These are phyloP conservation scores for Dynastes tityus DNA, from an alignment of 2,888 invertebrate genomes.

Conservation along the genomic window DNA sequence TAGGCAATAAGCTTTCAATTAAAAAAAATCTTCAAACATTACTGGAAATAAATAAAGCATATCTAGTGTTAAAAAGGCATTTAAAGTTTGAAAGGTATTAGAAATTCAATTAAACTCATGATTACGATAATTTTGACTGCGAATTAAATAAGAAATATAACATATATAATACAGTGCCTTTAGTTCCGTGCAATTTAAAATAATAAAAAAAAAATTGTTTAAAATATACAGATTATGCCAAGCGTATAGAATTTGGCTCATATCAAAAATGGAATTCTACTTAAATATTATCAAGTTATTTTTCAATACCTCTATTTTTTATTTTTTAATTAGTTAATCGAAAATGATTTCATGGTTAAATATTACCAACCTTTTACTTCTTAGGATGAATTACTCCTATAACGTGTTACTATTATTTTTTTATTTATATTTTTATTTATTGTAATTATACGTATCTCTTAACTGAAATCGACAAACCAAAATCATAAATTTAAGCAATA, in stretches of 20 bases:
- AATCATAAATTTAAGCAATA: slow-evolving; percentile 14
- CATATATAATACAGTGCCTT: slow-evolving; percentile 22
- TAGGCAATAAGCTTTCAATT: slow-evolving; percentile 17
- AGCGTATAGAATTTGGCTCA: background rate
- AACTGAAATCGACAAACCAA: background rate
- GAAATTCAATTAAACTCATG: background rate
- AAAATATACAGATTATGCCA: background rate
- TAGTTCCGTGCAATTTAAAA: slow-evolving; percentile 14
- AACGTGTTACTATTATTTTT: background rate
- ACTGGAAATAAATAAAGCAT: slow-evolving; percentile 1
- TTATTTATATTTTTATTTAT: slow-evolving; percentile 21
- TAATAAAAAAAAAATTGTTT: background rate
- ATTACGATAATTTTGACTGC: slow-evolving; percentile 7
- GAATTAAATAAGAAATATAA: slow-evolving; percentile 4
- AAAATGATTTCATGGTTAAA: background rate
- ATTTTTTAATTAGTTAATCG: background rate
- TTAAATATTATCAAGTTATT: background rate
- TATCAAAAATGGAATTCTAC: background rate
- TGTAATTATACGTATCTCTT: slow-evolving; percentile 10
- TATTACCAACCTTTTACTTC: too few relatives aligned
- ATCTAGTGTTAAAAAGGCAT: background rate
- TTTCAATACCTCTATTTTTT: background rate
- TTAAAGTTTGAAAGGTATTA: background rate
- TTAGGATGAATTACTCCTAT: background rate
- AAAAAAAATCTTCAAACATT: background rate